Evolutionary conservation across 2,888 invertebrate species (phyloP).

Genomic region (Temnothorax ravouxi): DNA sequence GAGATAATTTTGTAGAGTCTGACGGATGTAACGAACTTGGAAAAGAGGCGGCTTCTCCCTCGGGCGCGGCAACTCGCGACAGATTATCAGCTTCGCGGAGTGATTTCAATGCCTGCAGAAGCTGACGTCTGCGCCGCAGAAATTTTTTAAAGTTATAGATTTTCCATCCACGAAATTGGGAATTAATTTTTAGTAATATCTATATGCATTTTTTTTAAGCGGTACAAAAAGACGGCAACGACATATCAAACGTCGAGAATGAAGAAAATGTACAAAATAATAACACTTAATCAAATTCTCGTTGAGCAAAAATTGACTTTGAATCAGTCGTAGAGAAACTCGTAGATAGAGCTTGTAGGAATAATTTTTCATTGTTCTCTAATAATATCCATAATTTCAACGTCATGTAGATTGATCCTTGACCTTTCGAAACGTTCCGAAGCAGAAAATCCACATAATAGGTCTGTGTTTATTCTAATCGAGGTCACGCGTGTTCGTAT

Average conservation of each 20-base stretch:
- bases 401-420: slow-evolving; percentile 13
- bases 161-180: not conserved
- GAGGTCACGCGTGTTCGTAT: slow-evolving; percentile 9
- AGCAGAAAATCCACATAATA: slow-evolving; percentile 21
- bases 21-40: slow-evolving; percentile 3
- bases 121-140: not conserved
- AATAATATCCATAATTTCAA: slow-evolving; percentile 3
- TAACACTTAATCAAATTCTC: not conserved
- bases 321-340: not conserved
- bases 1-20: slow-evolving; percentile 22
- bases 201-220: not conserved
- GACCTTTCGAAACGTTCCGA: not conserved
- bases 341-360: not conserved
- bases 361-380: not conserved
- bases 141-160: slow-evolving; percentile 11
- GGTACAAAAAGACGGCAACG: not conserved
- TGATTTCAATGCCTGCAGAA: slow-evolving; percentile 41
- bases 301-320: not conserved
- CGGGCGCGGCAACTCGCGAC: not conserved
- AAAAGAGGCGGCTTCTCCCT: not conserved
- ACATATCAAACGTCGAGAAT: not conserved
- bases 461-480: not conserved
- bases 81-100: slow-evolving; percentile 19
- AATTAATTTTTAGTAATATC: not conserved
- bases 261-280: not conserved